Percentiles rank a stretch among this genome's conserved stretches.
These are phyloP conservation scores for Aix galericulata DNA, from an alignment of 2,113 vertebrate species.

Conservation along the genomic window DNA sequence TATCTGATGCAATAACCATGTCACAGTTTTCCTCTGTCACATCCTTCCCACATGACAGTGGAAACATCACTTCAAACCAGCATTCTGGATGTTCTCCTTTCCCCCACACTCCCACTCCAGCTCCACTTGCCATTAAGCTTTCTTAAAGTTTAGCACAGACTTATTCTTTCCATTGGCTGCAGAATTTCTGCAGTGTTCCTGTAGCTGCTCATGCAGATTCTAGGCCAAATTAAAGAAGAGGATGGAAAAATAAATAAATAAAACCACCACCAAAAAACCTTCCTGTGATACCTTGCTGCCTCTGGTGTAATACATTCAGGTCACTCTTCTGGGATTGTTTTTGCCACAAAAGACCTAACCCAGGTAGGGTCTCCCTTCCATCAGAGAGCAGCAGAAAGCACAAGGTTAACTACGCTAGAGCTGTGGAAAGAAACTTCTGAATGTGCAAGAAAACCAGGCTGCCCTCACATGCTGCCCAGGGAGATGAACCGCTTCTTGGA, in stretches of 20 bases:
- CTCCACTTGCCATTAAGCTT: conserved; percentile 35
- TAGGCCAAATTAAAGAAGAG: neutral
- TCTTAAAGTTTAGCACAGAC: conserved; percentile 21
- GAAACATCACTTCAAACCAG: conserved; percentile 35
- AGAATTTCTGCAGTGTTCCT: conserved; percentile 20
- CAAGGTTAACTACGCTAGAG: neutral
- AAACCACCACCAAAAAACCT: neutral
- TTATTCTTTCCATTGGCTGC: conserved; percentile 27
- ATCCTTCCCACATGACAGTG: conserved; percentile 48
- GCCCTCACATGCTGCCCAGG: neutral
- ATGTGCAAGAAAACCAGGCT: neutral
- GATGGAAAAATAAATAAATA: too few relatives aligned
- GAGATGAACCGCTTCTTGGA: neutral
- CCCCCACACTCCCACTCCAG: conserved; percentile 59
- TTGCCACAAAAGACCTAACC: neutral
- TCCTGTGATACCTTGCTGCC: neutral
- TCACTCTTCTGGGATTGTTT: neutral
- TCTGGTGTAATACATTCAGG: neutral
- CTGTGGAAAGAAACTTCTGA: neutral
- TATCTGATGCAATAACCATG: conserved; percentile 46
- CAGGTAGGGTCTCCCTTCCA: neutral
- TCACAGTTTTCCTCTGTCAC: conserved; percentile 44
- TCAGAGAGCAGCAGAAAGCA: neutral
- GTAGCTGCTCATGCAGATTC: neutral
- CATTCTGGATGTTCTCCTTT: conserved; percentile 46